A percentile compares a stretch with the other conserved stretches of the same genome.
phyloP scores from a whole-genome alignment of 2,888 invertebrate genomes.

The Ophion costatus region DNA sequence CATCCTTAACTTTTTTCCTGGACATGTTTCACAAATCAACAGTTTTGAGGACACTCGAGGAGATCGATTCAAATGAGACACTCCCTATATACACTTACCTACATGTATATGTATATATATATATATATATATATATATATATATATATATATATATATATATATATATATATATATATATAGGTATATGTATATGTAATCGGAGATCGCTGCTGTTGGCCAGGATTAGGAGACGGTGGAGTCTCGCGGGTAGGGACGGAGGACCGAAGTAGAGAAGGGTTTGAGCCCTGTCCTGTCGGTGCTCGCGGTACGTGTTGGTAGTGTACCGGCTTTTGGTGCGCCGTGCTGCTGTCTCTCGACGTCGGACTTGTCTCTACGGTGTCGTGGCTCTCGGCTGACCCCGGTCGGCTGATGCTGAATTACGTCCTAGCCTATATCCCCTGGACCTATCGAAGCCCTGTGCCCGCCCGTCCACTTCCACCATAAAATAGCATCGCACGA shows the following conservation, averaged over 20 bases:
- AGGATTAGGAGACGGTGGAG: constrained; percentile 79
- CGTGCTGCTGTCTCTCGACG: constrained; percentile 26
- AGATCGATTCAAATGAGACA: too few species aligned
- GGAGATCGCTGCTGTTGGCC: constrained; percentile 74
- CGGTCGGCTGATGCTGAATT: constrained; percentile 81
- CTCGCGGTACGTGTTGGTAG: constrained; percentile 35
- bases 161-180: neutral
- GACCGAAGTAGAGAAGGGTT: constrained; percentile 52
- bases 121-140: constrained; percentile 18
- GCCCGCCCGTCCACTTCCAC: constrained; percentile 53
- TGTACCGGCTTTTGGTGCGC: constrained; percentile 17
- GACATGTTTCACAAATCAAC: too few species aligned
- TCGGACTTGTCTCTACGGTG: constrained; percentile 55
- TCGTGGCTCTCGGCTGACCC: constrained; percentile 66
- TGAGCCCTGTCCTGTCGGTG: constrained; percentile 56
- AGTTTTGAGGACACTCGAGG: too few species aligned
- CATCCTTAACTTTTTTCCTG: too few species aligned
- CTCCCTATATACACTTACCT: too few species aligned
- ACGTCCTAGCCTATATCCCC: constrained; percentile 81
- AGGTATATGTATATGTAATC: neutral
- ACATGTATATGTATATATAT: too few species aligned
- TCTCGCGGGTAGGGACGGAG: neutral
- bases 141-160: too few species aligned
- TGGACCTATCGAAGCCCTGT: constrained; percentile 77
- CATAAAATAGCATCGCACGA: constrained; percentile 71